phyloP scores from a whole-genome alignment of 2,888 invertebrate species.

The Fragum whitleyi region DNA sequence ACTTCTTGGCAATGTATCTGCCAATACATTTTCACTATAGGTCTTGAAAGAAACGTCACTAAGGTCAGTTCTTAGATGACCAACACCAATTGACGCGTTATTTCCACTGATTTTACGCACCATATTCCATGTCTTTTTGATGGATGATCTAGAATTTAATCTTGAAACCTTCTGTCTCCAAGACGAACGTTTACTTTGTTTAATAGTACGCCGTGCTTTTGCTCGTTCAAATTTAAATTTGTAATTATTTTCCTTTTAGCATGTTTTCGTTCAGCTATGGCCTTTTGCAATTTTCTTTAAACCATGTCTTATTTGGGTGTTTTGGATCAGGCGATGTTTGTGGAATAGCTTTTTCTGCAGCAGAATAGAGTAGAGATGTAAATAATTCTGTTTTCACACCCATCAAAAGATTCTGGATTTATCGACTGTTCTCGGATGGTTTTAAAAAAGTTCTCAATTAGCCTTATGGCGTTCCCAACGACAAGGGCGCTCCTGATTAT shows the following conservation, averaged over 20 bases:
- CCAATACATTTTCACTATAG: neutral
- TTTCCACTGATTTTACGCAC: neutral
- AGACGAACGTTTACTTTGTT: slow-evolving; percentile 6
- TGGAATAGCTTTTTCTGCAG: neutral
- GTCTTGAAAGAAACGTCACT: neutral
- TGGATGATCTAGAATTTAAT: slow-evolving; percentile 10
- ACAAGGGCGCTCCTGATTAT: no score
- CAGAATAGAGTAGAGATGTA: neutral
- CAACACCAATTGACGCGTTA: neutral
- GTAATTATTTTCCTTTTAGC: neutral
- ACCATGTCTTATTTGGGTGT: neutral
- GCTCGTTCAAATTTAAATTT: neutral
- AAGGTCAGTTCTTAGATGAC: neutral
- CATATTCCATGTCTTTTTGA: slow-evolving; percentile 9
- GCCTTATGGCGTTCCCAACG: no score
- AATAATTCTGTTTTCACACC: neutral
- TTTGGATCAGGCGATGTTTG: neutral
- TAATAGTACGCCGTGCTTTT: neutral
- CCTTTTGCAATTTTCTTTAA: neutral
- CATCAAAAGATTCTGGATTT: neutral
- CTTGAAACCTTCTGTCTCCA: neutral
- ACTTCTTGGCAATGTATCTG: neutral
- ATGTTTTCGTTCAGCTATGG: neutral
- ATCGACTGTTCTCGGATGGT: neutral
- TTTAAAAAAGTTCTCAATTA: no score